These are phyloP conservation scores for Melinaea menophilus DNA, from an alignment of 2,888 invertebrate species.

Conservation along the genomic window DNA sequence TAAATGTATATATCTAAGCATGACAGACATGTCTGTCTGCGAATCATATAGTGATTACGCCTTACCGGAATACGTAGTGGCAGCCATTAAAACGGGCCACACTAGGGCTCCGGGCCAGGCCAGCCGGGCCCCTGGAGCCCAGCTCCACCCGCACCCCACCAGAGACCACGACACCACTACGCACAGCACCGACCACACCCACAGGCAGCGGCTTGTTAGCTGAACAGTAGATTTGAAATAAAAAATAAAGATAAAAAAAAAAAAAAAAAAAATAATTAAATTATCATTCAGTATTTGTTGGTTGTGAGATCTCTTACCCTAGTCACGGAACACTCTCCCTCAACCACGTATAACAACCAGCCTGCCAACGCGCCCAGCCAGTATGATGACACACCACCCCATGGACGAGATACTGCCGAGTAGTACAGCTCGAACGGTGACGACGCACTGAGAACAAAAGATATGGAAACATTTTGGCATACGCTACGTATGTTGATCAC, in stretches of 20 bases:
- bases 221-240: neutral
- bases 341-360: constrained; percentile 83
- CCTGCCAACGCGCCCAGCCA: constrained; percentile 85
- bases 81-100: constrained; percentile 56
- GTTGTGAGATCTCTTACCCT: constrained; percentile 42
- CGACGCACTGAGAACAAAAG: constrained; percentile 39
- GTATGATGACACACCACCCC: constrained; percentile 86
- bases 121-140: constrained; percentile 53
- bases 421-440: constrained; percentile 60
- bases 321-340: constrained; percentile 64
- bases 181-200: constrained; percentile 41
- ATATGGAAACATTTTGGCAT: no score
- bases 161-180: constrained; percentile 34
- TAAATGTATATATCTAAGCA: neutral
- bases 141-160: constrained; percentile 38
- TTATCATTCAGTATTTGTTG: no score
- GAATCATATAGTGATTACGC: neutral
- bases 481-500: no score
- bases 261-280: no score
- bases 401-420: constrained; percentile 84
- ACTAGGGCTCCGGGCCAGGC: constrained; percentile 56
- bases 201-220: neutral
- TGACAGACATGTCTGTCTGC: neutral
- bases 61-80: constrained; percentile 53
- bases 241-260: no score